Evolutionary conservation across 92 coral and sea anemone species (phyloP), one percentile per base, ranked within the genome.

Genomic region (Epizoanthus ramosus): DNA sequence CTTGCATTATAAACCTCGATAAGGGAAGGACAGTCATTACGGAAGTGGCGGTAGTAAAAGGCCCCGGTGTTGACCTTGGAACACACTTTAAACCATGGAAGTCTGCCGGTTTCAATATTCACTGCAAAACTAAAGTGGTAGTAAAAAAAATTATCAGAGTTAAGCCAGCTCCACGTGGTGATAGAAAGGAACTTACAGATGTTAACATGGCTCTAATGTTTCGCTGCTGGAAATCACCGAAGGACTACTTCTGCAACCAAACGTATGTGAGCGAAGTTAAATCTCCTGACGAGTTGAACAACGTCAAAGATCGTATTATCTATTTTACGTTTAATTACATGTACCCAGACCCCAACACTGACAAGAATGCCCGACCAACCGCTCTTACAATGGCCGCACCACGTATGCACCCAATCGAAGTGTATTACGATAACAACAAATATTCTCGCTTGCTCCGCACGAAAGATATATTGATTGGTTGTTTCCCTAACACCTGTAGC

Each of bases 1-100:
- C 83, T 59, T 79, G 83, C 57, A 79, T 79, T 57, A 24, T 58
- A 15, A 79, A 79, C 57, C 52, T 79, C 17, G 33, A 21, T 31
- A 79, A 59, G 14, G 28, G 54, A 8, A 60, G 71, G 54, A 47
- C 23, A 79, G 83, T 79, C 2, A 79, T 79, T 31, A 41, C n/a
- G 3, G 17, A 14, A 45, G 83, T 79, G 15, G 83, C 72, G 24
- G 23, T 24, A 79, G 15, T 24, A 15, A 14, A 15, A 67, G n/a
- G 72, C 61, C 17, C 17, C 17, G 61, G 16, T 0, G 5, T n/a
- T 14, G 61, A 3, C 17, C 8, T 14, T n/a, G 61, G 61, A 57
- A 3, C 5, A 14, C 17, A 57, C 17, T 57, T 57, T n/a, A 57
- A 57, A 57, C 61, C 61, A 14, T 5, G 61, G 61, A n/a, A 14